These are phyloP conservation scores for Eublepharis macularius DNA, from an alignment of 2,113 vertebrate species.

Conservation along the genomic window DNA sequence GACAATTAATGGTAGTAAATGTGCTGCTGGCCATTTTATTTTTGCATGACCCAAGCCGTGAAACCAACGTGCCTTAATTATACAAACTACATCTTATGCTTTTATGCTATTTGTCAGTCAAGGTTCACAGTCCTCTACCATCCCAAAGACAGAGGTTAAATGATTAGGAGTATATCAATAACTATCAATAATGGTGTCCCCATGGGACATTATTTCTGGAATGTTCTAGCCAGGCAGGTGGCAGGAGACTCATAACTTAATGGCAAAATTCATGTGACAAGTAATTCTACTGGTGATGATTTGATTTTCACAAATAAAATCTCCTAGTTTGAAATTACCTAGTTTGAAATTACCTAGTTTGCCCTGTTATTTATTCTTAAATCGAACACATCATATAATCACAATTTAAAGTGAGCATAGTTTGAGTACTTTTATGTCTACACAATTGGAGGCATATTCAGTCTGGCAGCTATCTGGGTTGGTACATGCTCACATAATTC, in stretches of 20 bases:
- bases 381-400: too few species aligned
- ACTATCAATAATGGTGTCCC: not conserved
- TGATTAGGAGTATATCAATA: not conserved
- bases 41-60: not conserved
- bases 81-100: not conserved
- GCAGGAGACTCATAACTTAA: not conserved
- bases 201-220: not conserved
- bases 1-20: not conserved
- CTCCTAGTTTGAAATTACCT: too few species aligned
- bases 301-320: too few species aligned
- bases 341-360: not conserved
- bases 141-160: not conserved
- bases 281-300: too few species aligned
- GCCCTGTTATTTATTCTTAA: not conserved
- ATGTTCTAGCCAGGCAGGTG: not conserved
- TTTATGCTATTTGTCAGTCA: not conserved
- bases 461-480: too few species aligned
- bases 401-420: too few species aligned
- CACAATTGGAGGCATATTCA: too few species aligned
- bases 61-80: not conserved
- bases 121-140: not conserved
- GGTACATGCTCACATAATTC: too few species aligned
- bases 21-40: not conserved
- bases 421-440: too few species aligned
- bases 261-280: too few species aligned